Evolutionary conservation across 2,888 invertebrate species (phyloP), one percentile per base, ranked within the genome.

Genomic region (Eutolmus rufibarbis): DNA sequence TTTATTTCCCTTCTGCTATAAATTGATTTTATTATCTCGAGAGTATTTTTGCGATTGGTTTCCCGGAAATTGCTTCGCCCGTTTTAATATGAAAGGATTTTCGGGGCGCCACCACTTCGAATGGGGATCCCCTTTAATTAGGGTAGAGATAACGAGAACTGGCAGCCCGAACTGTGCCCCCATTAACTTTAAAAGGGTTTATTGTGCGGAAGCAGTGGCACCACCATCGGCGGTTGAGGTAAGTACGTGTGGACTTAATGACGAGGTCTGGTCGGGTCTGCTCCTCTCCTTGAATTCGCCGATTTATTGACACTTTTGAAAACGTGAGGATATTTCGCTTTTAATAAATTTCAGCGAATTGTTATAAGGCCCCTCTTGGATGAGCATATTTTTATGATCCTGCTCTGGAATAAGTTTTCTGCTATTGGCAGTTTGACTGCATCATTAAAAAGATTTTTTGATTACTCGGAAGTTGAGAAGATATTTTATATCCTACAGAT

Each of bases 21-120:
- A 82, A 82, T 82, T 82, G 82, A 82, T 82, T 82, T 82, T 82
- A 82, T 82, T 66, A 82, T 82, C 82, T 82, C 81, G 51, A 56
- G 43, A 43, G 78, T 78, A 81, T 81, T 81, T 81, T 81, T 81
- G 51, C 51, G 43, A 81, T 82, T 82, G 57, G 57, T 82, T 82
- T 82, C n/a, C 51, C 56, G 37, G 82, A 66, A 37, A 82, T 82
- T 82, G 57, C 82, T 82, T 66, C 57, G 37, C 37, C 57, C 76
- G 31, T 37, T 82, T 57, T 46, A 46, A 37, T 82, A 82, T 79
- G 57, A 66, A 66, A 82, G 37, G 57, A 56, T 82, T 46, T 79
- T 51, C 19, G 56, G 34, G 82, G 66, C 57, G 82, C 66, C 82
- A 31, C 46, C 78, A 40, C 40, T 82, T 51, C 28, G 51, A 82